Conservation (phyloP, 2,888 invertebrate genomes). For the Xestobium rufovillosum region DNA sequence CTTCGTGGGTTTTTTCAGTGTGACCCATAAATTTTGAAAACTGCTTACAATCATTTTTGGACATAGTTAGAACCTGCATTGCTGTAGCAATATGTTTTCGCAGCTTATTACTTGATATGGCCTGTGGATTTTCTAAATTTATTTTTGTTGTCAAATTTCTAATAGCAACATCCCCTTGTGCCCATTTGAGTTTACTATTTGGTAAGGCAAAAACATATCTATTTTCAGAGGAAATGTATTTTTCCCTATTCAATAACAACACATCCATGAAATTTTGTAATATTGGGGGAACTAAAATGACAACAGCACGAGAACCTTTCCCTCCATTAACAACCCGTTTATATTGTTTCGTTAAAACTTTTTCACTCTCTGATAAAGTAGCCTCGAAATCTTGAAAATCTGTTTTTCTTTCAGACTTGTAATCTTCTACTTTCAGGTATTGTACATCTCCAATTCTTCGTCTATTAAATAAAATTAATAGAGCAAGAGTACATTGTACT, state of each 20-base stretch:
- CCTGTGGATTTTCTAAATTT: background rate
- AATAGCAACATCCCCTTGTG: background rate
- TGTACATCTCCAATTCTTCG: constrained; percentile 24
- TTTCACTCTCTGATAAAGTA: constrained; percentile 14
- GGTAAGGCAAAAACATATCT: background rate
- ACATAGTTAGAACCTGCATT: background rate
- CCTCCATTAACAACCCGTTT: constrained; percentile 21
- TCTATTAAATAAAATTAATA: constrained; percentile 23
- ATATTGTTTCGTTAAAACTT: constrained; percentile 16
- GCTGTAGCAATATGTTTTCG: background rate
- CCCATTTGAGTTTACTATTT: background rate
- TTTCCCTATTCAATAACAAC: constrained; percentile 7
- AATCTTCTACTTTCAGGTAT: constrained; percentile 20
- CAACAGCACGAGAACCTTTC: constrained; percentile 21
- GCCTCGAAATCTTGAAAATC: constrained; percentile 15
- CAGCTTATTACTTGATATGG: background rate
- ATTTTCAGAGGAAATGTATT: background rate
- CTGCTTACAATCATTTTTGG: background rate
- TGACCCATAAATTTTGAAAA: background rate
- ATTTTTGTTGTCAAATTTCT: background rate
- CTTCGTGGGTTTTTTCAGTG: background rate
- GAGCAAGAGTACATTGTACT: constrained; percentile 20
- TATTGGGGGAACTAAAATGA: constrained; percentile 19
- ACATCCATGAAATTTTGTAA: constrained; percentile 18
- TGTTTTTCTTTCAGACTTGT: constrained; percentile 6